Percentiles rank a stretch among this genome's conserved stretches.
phyloP scores from a whole-genome alignment of 2,888 invertebrate species.

The Pyrgus malvae region DNA sequence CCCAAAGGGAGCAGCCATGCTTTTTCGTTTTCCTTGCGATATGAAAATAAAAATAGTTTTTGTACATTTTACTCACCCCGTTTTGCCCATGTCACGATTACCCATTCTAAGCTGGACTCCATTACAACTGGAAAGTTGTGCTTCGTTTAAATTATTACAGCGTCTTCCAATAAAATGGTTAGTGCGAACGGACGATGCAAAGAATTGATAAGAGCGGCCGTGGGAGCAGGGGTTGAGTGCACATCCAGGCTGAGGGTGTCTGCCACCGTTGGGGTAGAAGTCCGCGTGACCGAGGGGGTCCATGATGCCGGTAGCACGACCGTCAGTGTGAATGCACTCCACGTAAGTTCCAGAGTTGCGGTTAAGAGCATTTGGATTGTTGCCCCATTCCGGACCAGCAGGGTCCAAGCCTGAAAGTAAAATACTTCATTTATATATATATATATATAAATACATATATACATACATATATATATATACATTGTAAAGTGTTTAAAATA shows the following conservation, averaged over 20 bases:
- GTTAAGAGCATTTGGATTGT: no score
- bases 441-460: no score
- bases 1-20: no score
- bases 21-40: no score
- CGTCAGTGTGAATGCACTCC: not conserved
- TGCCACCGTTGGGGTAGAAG: constrained; percentile 84
- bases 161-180: constrained; percentile 43
- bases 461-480: no score
- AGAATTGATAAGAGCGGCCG: not conserved
- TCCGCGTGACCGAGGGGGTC: constrained; percentile 79
- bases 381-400: no score
- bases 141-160: not conserved
- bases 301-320: not conserved
- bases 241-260: constrained; percentile 82
- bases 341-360: not conserved
- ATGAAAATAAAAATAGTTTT: no score
- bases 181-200: constrained; percentile 33
- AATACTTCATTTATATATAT: no score
- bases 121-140: not conserved
- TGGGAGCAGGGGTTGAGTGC: constrained; percentile 38
- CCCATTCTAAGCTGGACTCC: not conserved
- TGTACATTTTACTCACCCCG: not conserved
- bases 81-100: not conserved
- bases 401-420: no score
- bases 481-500: no score